Evolutionary conservation across 2,797 vertebrate genomes (phyloP).

Genomic region (Otus scops): DNA sequence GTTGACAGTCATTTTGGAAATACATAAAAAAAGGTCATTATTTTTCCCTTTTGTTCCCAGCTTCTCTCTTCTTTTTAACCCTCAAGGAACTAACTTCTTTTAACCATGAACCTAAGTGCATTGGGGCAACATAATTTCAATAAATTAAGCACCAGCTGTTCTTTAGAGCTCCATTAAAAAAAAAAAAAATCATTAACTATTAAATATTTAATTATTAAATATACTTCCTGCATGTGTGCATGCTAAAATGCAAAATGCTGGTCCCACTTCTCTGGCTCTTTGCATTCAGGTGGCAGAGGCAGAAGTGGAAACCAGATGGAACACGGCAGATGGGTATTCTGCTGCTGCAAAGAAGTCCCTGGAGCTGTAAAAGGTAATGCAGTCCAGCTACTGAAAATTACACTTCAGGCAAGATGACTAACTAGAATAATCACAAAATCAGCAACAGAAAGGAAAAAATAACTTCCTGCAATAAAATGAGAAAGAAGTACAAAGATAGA

Average conservation of each 20-base stretch:
- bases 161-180: not conserved
- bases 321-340: not conserved
- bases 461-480: not conserved
- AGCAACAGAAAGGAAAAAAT: not conserved
- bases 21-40: not conserved
- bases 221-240: not conserved
- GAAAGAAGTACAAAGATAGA: not conserved
- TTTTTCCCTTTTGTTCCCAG: not conserved
- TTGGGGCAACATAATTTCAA: not conserved
- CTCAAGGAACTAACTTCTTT: not conserved
- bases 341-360: not conserved
- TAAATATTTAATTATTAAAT: not conserved
- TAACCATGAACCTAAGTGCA: not conserved
- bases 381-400: slow-evolving; percentile 3
- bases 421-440: slow-evolving; percentile 6
- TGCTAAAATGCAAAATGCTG: not conserved
- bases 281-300: not conserved
- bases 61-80: not conserved
- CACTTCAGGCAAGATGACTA: not conserved
- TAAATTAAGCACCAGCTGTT: not conserved
- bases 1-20: not conserved
- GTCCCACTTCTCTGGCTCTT: not conserved
- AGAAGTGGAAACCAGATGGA: slow-evolving; percentile 23
- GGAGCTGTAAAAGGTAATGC: slow-evolving; percentile 2
- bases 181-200: not conserved